phyloP scores from a whole-genome alignment of 2,113 vertebrate species.

The Ceratotherium simum region DNA sequence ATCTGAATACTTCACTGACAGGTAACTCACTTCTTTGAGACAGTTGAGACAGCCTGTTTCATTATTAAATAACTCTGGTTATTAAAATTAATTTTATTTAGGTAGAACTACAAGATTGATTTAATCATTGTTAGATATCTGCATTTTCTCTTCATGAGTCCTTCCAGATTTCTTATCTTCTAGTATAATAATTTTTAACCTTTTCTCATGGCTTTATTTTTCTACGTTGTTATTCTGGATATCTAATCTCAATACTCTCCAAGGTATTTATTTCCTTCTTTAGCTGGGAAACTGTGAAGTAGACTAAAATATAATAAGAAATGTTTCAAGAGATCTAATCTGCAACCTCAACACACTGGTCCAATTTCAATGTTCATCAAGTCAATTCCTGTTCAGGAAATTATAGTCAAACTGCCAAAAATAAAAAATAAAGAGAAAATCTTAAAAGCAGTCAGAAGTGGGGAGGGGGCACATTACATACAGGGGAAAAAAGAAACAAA shows the following conservation, averaged over 20 bases:
- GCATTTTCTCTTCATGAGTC: background rate
- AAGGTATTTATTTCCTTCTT: background rate
- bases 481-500: background rate
- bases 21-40: background rate
- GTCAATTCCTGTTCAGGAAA: background rate
- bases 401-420: conserved; percentile 19
- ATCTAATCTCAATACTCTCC: background rate
- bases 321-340: conserved; percentile 20
- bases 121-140: background rate
- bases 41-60: background rate
- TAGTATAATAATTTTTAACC: background rate
- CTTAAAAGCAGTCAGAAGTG: background rate
- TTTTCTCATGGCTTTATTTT: background rate
- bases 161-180: background rate
- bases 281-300: background rate
- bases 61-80: background rate
- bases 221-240: background rate
- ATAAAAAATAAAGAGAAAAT: background rate
- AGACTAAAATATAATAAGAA: background rate
- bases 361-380: background rate
- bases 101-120: background rate
- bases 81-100: conserved; percentile 35
- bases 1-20: background rate
- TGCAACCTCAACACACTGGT: background rate
- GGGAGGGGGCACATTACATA: background rate